Evolutionary conservation across 1,140 invertebrate genomes (phyloP).

Genomic region (Rhagoletis pomonella): DNA sequence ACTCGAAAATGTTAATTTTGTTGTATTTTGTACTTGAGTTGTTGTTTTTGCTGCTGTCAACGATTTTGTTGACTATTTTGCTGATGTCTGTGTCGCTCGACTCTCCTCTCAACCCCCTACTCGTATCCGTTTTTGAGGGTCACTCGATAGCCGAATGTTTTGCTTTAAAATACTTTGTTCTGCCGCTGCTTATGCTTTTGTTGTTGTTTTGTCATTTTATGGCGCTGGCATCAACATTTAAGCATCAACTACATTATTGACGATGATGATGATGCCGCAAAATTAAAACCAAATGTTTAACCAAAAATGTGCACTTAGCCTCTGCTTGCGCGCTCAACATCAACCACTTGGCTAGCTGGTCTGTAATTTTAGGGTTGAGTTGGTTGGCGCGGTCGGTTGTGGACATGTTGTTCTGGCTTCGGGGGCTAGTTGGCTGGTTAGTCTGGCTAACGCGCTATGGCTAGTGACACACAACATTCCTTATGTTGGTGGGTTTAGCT

Average conservation of each 20-base stretch:
- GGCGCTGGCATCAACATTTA: neutral
- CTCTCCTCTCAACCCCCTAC: too few relatives aligned
- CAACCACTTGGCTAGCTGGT: neutral
- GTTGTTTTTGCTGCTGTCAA: constrained; percentile 20
- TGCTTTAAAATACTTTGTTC: neutral
- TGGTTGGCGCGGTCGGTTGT: neutral
- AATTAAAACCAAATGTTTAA: constrained; percentile 43
- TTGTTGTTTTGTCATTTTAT: neutral
- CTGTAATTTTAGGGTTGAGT: neutral
- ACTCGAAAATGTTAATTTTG: neutral
- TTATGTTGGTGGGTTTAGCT: too few relatives aligned
- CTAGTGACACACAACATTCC: neutral
- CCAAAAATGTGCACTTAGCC: constrained; percentile 32
- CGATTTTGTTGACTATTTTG: constrained; percentile 42
- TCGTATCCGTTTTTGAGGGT: neutral
- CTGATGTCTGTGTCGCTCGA: neutral
- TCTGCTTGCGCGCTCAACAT: neutral
- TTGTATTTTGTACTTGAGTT: neutral
- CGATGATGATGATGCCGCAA: constrained; percentile 38
- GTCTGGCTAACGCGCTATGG: neutral
- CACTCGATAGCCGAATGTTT: neutral
- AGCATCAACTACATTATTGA: constrained; percentile 10
- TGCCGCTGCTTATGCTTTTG: neutral
- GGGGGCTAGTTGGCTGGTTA: neutral
- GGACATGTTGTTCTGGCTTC: neutral